Conservation (phyloP, 2,797 vertebrate species). For the Bradypodion pumilum region DNA sequence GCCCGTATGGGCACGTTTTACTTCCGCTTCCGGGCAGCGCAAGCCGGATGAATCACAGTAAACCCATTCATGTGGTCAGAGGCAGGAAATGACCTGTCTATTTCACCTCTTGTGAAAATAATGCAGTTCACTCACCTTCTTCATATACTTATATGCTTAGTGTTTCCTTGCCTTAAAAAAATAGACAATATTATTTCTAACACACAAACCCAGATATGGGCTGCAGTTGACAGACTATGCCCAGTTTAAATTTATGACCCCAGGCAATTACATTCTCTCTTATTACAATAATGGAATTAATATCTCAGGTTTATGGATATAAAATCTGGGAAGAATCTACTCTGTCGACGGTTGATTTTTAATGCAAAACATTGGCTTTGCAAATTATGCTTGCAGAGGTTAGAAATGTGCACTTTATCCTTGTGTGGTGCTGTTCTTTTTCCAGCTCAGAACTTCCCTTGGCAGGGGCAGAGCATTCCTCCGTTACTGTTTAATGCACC, state of each 20-base stretch:
- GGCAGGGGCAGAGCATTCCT: constrained; percentile 94
- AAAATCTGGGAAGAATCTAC: neutral
- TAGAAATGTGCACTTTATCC: neutral
- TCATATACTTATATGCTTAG: neutral
- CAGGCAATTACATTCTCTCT: neutral
- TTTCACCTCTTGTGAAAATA: neutral
- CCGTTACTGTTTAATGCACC: constrained; percentile 94
- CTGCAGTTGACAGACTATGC: neutral
- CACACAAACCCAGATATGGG: neutral
- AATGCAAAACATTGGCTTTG: neutral
- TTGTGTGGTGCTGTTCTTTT: constrained; percentile 43
- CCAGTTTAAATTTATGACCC: neutral
- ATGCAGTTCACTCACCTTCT: too few species aligned
- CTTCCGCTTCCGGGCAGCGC: too few species aligned
- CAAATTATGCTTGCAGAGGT: neutral
- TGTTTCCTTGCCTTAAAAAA: neutral
- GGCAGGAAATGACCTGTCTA: neutral
- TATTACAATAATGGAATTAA: neutral
- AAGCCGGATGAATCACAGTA: too few species aligned
- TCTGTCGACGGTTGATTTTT: neutral
- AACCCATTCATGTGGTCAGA: neutral
- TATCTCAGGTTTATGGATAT: neutral
- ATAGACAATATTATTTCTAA: neutral
- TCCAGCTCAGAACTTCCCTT: constrained; percentile 90
- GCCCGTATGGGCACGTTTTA: too few species aligned